phyloP scores from a whole-genome alignment of 2,888 invertebrate species.

The Parapristionchus giblindavisi region DNA sequence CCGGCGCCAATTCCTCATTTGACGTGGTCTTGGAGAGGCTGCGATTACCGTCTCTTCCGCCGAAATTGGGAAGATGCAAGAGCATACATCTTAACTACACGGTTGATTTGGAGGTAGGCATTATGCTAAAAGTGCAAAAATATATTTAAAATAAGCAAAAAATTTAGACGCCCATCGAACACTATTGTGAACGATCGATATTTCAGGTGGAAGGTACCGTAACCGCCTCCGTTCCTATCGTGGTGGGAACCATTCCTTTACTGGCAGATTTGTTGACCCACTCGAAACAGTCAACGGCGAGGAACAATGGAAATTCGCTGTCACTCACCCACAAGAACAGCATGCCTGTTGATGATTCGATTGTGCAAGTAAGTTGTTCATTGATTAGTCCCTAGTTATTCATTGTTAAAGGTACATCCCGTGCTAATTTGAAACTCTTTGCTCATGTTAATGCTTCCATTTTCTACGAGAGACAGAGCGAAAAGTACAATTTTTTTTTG shows the following conservation, averaged over 20 bases:
- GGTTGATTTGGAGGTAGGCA: slow-evolving; percentile 62
- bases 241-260: slow-evolving; percentile 68
- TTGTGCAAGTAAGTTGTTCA: slow-evolving; percentile 18
- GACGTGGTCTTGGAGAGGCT: slow-evolving; percentile 54
- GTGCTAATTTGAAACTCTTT: too few relatives aligned
- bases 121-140: not conserved
- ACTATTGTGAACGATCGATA: slow-evolving; percentile 35
- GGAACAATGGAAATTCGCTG: slow-evolving; percentile 37
- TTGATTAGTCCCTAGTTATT: not conserved
- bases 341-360: slow-evolving; percentile 14
- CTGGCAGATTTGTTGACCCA: slow-evolving; percentile 58
- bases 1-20: slow-evolving; percentile 45
- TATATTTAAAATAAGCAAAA: not conserved
- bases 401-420: too few relatives aligned
- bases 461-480: too few relatives aligned
- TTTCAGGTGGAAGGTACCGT: slow-evolving; percentile 55
- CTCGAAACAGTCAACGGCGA: slow-evolving; percentile 41
- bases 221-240: slow-evolving; percentile 55
- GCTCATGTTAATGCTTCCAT: too few relatives aligned
- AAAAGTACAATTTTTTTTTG: too few relatives aligned
- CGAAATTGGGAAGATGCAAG: slow-evolving; percentile 64
- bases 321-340: slow-evolving; percentile 6
- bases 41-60: slow-evolving; percentile 63
- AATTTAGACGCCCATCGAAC: not conserved
- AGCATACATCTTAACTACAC: slow-evolving; percentile 65